Evolutionary conservation across 2,797 vertebrate species (phyloP).

Genomic region (Pseudocheirus occidentalis): DNA sequence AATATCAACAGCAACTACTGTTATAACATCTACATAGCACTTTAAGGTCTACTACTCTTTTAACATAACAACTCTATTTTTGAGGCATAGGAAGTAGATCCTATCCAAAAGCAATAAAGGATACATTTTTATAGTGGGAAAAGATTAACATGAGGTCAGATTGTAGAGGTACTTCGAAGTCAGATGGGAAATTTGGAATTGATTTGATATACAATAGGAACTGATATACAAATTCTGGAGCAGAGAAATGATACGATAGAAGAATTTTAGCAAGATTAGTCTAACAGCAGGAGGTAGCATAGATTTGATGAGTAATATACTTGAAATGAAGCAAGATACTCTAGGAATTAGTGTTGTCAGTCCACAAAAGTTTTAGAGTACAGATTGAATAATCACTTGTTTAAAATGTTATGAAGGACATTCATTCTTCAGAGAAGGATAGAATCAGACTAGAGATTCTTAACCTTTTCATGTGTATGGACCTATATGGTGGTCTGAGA

Average conservation of each 20-base stretch:
- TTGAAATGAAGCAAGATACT: neutral
- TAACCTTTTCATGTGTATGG: neutral
- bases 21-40: neutral
- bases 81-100: neutral
- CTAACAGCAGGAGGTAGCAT: neutral
- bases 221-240: neutral
- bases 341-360: neutral
- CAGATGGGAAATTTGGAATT: neutral
- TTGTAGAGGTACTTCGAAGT: neutral
- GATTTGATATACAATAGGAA: neutral
- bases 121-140: neutral
- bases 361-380: neutral
- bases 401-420: neutral
- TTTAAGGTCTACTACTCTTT: neutral
- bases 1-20: neutral
- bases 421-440: neutral
- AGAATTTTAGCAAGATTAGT: neutral
- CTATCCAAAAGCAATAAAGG: neutral
- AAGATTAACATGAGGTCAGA: neutral
- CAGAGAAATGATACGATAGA: neutral
- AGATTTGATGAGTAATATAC: neutral
- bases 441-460: neutral
- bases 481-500: neutral
- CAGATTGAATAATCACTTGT: neutral
- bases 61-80: neutral